phyloP scores from a whole-genome alignment of 2,113 vertebrate species.

The human (Homo sapiens) region GRCh38 chr2:77212501-77213000 shows the following conservation, averaged over 20 bases:
- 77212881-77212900: background rate
- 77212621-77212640: background rate
- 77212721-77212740: background rate
- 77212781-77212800: background rate
- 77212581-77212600: background rate
- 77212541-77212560: no score
- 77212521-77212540: no score
- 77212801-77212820: background rate
- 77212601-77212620: background rate
- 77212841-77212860: background rate
- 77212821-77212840: background rate
- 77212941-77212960: background rate
- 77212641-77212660: background rate
- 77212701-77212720: background rate
- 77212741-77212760: background rate
- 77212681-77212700: background rate
- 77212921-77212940: background rate
- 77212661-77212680: background rate
- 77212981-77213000: background rate
- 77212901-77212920: background rate
- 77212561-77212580: background rate
- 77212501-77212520: no score
- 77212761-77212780: background rate
- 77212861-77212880: background rate
- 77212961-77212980: conserved; percentile 10